phyloP scores from a whole-genome alignment of 2,113 vertebrate species.

The Paramisgurnus dabryanus region DNA sequence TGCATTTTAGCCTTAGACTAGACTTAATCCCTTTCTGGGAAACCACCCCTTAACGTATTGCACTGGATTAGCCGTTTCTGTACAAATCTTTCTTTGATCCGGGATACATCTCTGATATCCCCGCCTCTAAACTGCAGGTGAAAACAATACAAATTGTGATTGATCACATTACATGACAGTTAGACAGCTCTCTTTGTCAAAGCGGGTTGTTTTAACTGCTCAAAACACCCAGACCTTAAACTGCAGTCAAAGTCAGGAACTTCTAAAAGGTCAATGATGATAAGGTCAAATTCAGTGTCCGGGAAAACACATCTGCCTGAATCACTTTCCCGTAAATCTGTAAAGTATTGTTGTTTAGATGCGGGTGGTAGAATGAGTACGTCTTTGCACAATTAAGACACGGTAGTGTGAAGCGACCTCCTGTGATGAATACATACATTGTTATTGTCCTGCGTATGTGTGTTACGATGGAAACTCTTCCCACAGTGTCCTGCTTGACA shows the following conservation, averaged over 20 bases:
- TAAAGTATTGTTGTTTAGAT: background rate
- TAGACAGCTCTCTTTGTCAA: too few relatives aligned
- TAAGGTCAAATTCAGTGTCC: background rate
- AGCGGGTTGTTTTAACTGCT: too few relatives aligned
- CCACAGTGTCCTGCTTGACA: constrained; percentile 54
- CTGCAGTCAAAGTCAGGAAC: background rate
- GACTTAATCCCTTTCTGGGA: too few relatives aligned
- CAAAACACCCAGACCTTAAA: background rate
- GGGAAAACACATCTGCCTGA: background rate
- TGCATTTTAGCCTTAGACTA: too few relatives aligned
- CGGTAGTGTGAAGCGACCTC: constrained; percentile 37
- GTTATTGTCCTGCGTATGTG: constrained; percentile 32
- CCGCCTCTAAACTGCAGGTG: too few relatives aligned
- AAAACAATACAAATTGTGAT: too few relatives aligned
- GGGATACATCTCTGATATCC: too few relatives aligned
- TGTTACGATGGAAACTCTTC: constrained; percentile 46
- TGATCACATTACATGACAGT: too few relatives aligned
- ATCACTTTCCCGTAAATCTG: constrained; percentile 3
- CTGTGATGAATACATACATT: constrained; percentile 52
- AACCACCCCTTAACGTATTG: too few relatives aligned
- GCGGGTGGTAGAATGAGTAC: constrained; percentile 12
- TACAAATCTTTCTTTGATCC: too few relatives aligned
- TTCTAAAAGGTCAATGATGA: background rate
- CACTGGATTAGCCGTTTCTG: too few relatives aligned
- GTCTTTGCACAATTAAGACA: constrained; percentile 18